These are phyloP conservation scores for Acyrthosiphon pisum DNA, from an alignment of 1,140 invertebrate genomes.

Conservation along the genomic window DNA sequence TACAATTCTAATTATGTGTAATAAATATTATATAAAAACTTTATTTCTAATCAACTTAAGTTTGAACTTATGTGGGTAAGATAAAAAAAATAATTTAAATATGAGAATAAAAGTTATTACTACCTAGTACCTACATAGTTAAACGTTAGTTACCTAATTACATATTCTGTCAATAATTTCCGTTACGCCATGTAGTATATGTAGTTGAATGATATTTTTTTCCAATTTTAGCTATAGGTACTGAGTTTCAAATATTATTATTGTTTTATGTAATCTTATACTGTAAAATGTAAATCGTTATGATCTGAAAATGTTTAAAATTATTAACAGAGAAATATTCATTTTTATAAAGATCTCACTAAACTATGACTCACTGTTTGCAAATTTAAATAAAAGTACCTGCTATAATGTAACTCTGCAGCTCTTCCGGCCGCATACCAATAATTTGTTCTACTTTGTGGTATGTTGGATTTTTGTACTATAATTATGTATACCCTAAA, in stretches of 20 bases:
- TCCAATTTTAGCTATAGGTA: background rate
- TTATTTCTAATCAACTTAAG: background rate
- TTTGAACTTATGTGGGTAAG: background rate
- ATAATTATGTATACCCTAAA: slow-evolving; percentile 17
- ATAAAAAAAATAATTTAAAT: background rate
- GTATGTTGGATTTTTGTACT: background rate
- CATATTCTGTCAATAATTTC: no score
- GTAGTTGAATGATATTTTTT: background rate
- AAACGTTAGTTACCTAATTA: background rate
- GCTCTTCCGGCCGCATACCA: background rate
- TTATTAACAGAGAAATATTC: background rate
- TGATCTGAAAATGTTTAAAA: background rate
- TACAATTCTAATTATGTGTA: background rate
- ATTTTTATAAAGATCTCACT: background rate
- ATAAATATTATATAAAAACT: background rate
- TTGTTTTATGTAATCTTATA: background rate
- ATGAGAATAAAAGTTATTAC: background rate
- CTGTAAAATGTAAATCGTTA: background rate
- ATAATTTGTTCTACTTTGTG: slow-evolving; percentile 13
- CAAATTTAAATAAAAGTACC: background rate
- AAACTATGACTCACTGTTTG: background rate
- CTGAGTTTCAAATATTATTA: background rate
- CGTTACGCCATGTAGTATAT: background rate
- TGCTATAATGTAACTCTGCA: background rate
- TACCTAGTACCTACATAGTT: no score